Evolutionary conservation across 2,113 vertebrate genomes (phyloP).

Genomic region (Eptesicus fuscus): DNA sequence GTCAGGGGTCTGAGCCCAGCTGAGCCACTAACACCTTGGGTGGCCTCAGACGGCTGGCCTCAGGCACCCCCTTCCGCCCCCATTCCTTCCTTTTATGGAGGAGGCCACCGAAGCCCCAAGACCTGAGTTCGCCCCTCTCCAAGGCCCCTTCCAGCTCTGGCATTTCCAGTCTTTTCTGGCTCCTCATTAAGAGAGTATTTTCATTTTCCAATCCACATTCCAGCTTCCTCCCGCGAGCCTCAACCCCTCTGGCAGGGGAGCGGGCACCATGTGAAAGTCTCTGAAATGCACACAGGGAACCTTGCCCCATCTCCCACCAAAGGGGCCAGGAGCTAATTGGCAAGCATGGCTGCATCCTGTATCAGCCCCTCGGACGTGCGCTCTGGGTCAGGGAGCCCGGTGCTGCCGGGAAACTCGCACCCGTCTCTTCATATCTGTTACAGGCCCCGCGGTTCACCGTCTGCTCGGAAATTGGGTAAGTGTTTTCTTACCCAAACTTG

Average conservation of each 20-base stretch:
- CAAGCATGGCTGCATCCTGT: not conserved
- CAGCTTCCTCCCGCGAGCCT: conserved; percentile 44
- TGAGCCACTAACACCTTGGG: conserved; percentile 52
- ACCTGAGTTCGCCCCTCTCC: conserved; percentile 16
- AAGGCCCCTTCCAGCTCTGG: conserved; percentile 49
- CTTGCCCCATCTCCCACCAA: not conserved
- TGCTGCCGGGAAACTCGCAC: conserved; percentile 50
- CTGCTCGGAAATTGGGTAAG: conserved; percentile 83
- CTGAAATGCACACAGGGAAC: conserved; percentile 36
- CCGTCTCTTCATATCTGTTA: conserved; percentile 55
- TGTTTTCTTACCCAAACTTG: conserved; percentile 78
- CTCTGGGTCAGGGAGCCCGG: not conserved
- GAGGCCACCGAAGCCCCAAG: conserved; percentile 2
- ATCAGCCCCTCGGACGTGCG: not conserved
- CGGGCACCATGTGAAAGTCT: conserved; percentile 8
- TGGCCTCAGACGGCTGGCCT: conserved; percentile 41
- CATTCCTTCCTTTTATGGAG: not conserved
- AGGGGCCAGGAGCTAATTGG: conserved; percentile 62
- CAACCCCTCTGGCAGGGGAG: conserved; percentile 40
- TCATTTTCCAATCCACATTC: conserved; percentile 60
- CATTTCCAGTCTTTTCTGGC: conserved; percentile 34
- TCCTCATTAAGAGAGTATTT: conserved; percentile 58
- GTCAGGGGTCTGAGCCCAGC: conserved; percentile 49
- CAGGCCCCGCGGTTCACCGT: conserved; percentile 70
- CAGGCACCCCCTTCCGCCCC: not conserved